Evolutionary conservation across 2,888 invertebrate genomes (phyloP).

Genomic region (Nephrotoma flavescens): DNA sequence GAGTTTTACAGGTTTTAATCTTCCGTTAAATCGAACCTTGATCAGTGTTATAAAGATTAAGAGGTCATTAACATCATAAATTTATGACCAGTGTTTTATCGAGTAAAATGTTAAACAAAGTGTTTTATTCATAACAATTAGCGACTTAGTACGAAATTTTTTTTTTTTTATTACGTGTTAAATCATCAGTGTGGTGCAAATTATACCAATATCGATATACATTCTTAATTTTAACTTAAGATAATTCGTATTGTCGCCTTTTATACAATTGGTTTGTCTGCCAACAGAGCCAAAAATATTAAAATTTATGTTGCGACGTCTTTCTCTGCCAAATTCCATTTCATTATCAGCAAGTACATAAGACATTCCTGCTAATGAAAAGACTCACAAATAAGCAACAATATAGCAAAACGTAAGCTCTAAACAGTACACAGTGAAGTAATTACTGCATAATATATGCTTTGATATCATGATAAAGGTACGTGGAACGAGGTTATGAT

Average conservation of each 20-base stretch:
- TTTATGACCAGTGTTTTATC: too few species aligned
- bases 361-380: not conserved
- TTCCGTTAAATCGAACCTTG: too few species aligned
- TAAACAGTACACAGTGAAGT: not conserved
- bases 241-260: not conserved
- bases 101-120: too few species aligned
- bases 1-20: too few species aligned
- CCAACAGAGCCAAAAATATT: not conserved
- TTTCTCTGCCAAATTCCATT: not conserved
- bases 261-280: not conserved
- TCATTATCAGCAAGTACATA: not conserved
- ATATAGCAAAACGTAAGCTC: not conserved
- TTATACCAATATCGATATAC: not conserved
- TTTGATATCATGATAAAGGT: not conserved
- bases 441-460: not conserved
- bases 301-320: not conserved
- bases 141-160: not conserved
- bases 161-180: not conserved
- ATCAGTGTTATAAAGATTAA: too few species aligned
- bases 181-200: not conserved
- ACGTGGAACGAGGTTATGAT: not conserved
- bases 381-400: not conserved
- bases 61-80: too few species aligned
- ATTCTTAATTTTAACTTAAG: too few species aligned
- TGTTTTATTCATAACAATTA: not conserved